Conservation (phyloP, 2,113 vertebrate genomes). For the Pagrus major region DNA sequence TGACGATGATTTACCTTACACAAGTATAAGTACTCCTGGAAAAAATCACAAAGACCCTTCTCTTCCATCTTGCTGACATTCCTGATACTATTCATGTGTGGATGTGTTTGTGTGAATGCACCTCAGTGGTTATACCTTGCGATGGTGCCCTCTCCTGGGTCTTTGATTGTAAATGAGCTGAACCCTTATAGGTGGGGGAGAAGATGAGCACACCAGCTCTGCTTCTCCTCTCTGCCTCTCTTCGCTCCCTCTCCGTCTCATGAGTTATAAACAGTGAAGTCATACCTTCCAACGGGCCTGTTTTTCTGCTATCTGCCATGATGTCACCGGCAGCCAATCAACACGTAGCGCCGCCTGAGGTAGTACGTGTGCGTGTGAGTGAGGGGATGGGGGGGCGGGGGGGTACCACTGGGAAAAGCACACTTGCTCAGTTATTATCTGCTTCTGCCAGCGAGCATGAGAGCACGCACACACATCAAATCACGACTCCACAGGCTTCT, state of each 20-base stretch:
- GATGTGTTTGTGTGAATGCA: constrained; percentile 9
- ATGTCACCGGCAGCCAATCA: constrained; percentile 88
- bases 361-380: constrained; percentile 42
- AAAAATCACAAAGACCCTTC: constrained; percentile 11
- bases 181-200: constrained; percentile 43
- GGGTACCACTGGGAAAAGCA: constrained; percentile 70
- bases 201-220: constrained; percentile 54
- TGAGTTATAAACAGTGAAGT: constrained; percentile 84
- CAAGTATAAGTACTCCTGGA: constrained; percentile 19
- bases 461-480: constrained; percentile 39
- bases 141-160: constrained; percentile 71
- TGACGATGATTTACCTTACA: not conserved
- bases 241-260: constrained; percentile 67
- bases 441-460: constrained; percentile 40
- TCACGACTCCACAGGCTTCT: constrained; percentile 33
- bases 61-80: constrained; percentile 14
- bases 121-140: constrained; percentile 59
- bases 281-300: constrained; percentile 83
- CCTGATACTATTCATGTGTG: constrained; percentile 11
- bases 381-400: constrained; percentile 33
- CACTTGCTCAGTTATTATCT: constrained; percentile 73
- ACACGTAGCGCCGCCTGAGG: constrained; percentile 72
- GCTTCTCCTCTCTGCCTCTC: constrained; percentile 30
- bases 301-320: constrained; percentile 80
- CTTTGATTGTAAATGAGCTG: constrained; percentile 81